Evolutionary conservation across 2,888 invertebrate genomes (phyloP).

Genomic region (Monochamus alternatus): DNA sequence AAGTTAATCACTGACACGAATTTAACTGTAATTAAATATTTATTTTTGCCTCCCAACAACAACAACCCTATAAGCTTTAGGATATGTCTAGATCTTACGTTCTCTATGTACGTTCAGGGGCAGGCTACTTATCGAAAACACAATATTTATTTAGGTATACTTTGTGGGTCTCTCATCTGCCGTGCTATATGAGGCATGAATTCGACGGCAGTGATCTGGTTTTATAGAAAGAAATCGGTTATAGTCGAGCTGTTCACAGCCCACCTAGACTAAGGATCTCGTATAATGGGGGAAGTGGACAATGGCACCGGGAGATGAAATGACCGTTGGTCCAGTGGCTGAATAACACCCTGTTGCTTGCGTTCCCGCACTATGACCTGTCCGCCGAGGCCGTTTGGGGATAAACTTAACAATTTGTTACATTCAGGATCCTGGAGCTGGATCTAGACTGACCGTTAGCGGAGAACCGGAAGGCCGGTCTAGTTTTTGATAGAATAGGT

Average conservation of each 20-base stretch:
- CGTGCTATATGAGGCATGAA: constrained; percentile 47
- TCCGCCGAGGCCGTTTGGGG: constrained; percentile 51
- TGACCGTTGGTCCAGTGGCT: constrained; percentile 58
- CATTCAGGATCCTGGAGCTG: constrained; percentile 47
- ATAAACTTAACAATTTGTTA: constrained; percentile 56
- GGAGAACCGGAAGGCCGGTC: constrained; percentile 56
- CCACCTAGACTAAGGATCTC: constrained; percentile 56
- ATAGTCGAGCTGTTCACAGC: constrained; percentile 52
- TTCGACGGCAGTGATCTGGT: constrained; percentile 44
- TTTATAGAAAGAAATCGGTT: constrained; percentile 55
- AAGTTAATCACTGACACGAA: too few species aligned
- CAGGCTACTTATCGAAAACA: neutral
- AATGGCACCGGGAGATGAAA: constrained; percentile 55
- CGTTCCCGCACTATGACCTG: constrained; percentile 48
- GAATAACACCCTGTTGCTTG: constrained; percentile 53
- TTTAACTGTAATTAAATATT: too few species aligned
- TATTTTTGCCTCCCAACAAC: too few species aligned
- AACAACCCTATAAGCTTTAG: neutral
- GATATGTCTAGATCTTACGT: neutral
- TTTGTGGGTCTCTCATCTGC: constrained; percentile 13
- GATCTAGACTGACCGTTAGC: constrained; percentile 51
- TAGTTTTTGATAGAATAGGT: constrained; percentile 51
- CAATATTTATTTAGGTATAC: constrained; percentile 32
- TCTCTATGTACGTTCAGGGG: neutral
- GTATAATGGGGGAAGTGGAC: constrained; percentile 56